Evolutionary conservation across 2,113 vertebrate genomes (phyloP), one percentile per base, ranked within the genome.

Genomic region (Dinomys branickii): DNA sequence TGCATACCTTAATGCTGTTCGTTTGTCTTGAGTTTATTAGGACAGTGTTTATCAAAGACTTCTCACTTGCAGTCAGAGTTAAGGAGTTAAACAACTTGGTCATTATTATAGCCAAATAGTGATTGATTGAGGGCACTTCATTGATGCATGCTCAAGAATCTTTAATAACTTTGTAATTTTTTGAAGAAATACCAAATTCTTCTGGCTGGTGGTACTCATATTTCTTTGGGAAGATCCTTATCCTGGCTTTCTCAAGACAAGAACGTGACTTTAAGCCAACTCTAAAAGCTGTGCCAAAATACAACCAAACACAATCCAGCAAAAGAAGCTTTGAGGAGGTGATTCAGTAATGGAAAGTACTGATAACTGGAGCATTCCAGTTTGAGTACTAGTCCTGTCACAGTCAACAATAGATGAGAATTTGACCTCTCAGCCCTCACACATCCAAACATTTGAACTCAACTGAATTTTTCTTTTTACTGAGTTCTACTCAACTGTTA

Each of bases 131-230:
- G 59, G 19, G 17, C 56, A 69, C 35, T 82, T 92, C 30, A 83
- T 33, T 83, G 59, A 71, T 56, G 28, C 7, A 67, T 77, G 7
- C 14, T 81, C 30, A 95, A 47, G 26, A 84, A 90, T 73, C 33
- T 91, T 67, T 85, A 67, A 86, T 33, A 65, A 52, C 26, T 67
- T 81, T 94, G 7, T 56, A 94, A 78, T 28, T 11, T 84, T 83
- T 85, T 47, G 6, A 61, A 84, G 47, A 94, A 91, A 93, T 59
- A 56, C 44, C 38, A 84, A n/a, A 77, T 95, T 93, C 63, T 88
- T 91, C 67, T 92, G 69, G 81, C 20, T 50, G 26, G 22, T 69
- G 61, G 80, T 38, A 77, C 61, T 78, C 56, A 33, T 50, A 35
- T 90, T 87, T 92, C 41, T 56, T 94, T 88, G 33, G 17, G 33